Evolutionary conservation across 2,888 invertebrate species (phyloP), one percentile per base, ranked within the genome.

Genomic region (Tanypteryx hageni): DNA sequence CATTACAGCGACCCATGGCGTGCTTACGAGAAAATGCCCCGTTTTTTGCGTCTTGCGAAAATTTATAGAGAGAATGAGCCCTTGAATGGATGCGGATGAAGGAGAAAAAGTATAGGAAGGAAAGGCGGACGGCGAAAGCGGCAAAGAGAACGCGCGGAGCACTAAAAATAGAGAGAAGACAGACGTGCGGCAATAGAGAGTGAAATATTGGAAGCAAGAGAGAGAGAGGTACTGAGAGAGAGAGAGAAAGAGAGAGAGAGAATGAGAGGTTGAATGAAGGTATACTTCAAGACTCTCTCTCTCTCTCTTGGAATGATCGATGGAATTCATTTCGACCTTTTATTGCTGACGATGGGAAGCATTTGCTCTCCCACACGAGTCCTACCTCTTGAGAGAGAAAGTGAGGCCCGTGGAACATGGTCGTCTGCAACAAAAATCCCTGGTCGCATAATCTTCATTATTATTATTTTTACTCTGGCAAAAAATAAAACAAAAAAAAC

Each of bases 321-420:
- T 76, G 76, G 14, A 76, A 76, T 27, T 76, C 76, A 76, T 76
- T 76, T 76, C 76, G 76, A 76, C 76, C 76, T 76, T 76, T 76
- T 76, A 76, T 76, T 76, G 76, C 76, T 76, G 76, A 76, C 22
- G 76, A 76, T 76, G 22, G 76, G 68, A 68, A 68, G 68, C 68
- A 18, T 68, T 68, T 68, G n/a, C 76, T 76, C 76, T 27, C 76
- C 44, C 44, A 44, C 44, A 44, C 0, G 76, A 76, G 27, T 76
- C 76, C 9, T 76, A 27, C 76, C 27, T 27, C 27, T 27, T 14
- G 22, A 27, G 22, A 22, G 22, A 76, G 27, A 22, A 76, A 76
- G 22, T 27, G 44, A 44, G 44, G 44, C 76, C 22, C 76, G 44
- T 44, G 44, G 44, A 44, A 44, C 44, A 44, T 27, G 44, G 27